phyloP scores from a whole-genome alignment of 1,140 invertebrate species.

The Bombus polaris region DNA sequence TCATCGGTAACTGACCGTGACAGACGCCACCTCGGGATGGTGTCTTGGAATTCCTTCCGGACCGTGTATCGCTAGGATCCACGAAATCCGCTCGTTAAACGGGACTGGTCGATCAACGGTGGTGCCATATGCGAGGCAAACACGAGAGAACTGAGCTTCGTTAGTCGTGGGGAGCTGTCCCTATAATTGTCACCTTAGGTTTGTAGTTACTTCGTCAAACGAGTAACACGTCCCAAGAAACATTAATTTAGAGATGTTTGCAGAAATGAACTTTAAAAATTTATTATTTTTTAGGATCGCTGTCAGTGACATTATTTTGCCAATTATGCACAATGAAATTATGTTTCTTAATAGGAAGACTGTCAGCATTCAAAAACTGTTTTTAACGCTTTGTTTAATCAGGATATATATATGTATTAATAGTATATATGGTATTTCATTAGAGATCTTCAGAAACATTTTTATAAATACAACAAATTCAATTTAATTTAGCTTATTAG shows the following conservation, averaged over 20 bases:
- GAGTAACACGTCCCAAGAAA: background rate
- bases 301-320: background rate
- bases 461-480: too few relatives aligned
- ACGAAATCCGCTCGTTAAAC: slow-evolving; percentile 27
- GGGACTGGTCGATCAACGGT: background rate
- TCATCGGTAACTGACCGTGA: slow-evolving; percentile 20
- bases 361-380: background rate
- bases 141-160: background rate
- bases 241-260: background rate
- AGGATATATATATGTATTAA: too few relatives aligned
- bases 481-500: too few relatives aligned
- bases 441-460: too few relatives aligned
- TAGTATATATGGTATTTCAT: too few relatives aligned
- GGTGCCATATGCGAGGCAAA: background rate
- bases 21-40: slow-evolving; percentile 5
- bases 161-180: background rate
- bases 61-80: background rate
- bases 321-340: background rate
- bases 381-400: too few relatives aligned
- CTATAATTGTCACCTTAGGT: background rate
- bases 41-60: slow-evolving; percentile 13
- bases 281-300: too few relatives aligned
- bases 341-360: background rate
- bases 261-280: too few relatives aligned
- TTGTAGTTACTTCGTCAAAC: background rate